A percentile compares a stretch with the other conserved stretches of the same genome.
phyloP scores from a whole-genome alignment of 2,888 invertebrate genomes.

The Abscondita cerata region DNA sequence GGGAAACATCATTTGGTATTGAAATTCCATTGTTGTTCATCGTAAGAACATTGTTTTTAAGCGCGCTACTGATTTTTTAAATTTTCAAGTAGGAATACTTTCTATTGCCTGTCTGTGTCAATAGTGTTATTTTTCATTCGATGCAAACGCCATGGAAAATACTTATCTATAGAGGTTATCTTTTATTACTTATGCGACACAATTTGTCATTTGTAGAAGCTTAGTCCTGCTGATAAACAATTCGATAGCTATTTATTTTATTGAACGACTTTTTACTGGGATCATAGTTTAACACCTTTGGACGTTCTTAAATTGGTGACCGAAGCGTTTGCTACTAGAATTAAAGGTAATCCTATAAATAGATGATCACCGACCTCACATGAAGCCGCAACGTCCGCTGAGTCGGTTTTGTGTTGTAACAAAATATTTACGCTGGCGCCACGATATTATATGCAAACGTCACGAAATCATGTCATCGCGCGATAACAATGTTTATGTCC shows the following conservation, averaged over 20 bases:
- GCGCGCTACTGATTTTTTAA: background rate
- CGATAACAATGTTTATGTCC: conserved; percentile 37
- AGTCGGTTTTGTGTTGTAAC: conserved; percentile 36
- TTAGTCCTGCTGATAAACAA: no score
- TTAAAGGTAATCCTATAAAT: conserved; percentile 29
- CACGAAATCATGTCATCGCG: conserved; percentile 42
- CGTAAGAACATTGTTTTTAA: no score
- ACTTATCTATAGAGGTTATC: conserved; percentile 9
- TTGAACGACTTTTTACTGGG: background rate
- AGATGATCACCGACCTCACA: conserved; percentile 34
- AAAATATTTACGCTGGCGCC: conserved; percentile 52
- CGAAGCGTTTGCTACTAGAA: conserved; percentile 19
- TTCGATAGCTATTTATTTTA: background rate
- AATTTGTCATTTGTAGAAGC: background rate
- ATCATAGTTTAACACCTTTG: background rate
- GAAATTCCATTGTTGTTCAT: no score
- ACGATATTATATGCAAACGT: conserved; percentile 47
- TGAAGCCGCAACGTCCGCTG: conserved; percentile 31
- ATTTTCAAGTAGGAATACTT: no score
- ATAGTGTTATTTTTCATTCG: conserved; percentile 1
- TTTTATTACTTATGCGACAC: background rate
- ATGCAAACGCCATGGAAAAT: conserved; percentile 3
- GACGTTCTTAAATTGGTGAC: background rate
- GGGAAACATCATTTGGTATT: no score
- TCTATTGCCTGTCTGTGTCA: background rate